Evolutionary conservation across 2,113 vertebrate species (phyloP).

Genomic region (Glaucomys volans): DNA sequence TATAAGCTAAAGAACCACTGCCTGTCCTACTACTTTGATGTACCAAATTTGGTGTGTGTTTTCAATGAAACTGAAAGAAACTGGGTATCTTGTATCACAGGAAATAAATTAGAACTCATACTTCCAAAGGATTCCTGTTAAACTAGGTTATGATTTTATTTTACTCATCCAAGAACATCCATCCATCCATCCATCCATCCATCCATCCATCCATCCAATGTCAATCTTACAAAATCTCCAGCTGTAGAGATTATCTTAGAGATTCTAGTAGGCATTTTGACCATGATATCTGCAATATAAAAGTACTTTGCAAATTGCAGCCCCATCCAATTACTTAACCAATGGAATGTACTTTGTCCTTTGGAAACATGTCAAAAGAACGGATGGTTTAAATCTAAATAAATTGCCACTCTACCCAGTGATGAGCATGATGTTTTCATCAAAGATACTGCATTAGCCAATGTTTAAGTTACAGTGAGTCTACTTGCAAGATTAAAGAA

Average conservation of each 20-base stretch:
- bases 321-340: not conserved
- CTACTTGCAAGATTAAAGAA: constrained; percentile 1
- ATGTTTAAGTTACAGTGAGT: not conserved
- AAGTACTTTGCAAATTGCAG: not conserved
- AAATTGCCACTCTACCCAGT: not conserved
- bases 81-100: not conserved
- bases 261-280: not conserved
- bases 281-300: not conserved
- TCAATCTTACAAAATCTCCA: not conserved
- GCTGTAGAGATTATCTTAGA: not conserved
- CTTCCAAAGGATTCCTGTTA: not conserved
- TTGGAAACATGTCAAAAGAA: not conserved
- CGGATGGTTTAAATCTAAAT: not conserved
- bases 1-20: not conserved
- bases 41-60: not conserved
- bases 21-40: not conserved
- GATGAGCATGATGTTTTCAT: not conserved
- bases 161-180: not conserved
- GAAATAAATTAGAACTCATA: not conserved
- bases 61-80: not conserved
- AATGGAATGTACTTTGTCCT: not conserved
- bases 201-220: not conserved
- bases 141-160: constrained; percentile 13
- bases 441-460: not conserved
- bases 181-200: not conserved